A percentile compares a stretch with the other conserved stretches of the same genome.
Evolutionary conservation across 2,797 vertebrate species (phyloP).

Genomic region (Hypotaenidia okinawae): DNA sequence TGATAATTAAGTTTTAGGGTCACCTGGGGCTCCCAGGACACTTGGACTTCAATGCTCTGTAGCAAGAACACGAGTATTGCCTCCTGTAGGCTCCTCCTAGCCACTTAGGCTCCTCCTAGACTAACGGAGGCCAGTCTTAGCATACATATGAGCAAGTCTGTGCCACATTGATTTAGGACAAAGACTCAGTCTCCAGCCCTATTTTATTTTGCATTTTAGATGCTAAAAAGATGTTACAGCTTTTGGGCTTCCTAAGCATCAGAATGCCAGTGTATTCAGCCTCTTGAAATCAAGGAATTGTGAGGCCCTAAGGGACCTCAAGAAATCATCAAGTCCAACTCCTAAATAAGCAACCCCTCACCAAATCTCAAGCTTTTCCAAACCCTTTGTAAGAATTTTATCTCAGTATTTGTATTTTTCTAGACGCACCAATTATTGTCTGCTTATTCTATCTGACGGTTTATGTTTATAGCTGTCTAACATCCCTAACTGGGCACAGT

Average conservation of each 20-base stretch:
- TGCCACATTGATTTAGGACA: neutral
- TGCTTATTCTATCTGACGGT: fast-evolving
- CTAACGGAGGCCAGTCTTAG: neutral
- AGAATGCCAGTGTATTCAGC: neutral
- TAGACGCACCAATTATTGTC: neutral
- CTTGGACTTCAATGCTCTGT: neutral
- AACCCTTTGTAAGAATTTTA: neutral
- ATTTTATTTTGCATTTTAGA: neutral
- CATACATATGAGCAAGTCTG: neutral
- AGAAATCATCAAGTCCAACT: too few species aligned
- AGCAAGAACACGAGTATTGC: neutral
- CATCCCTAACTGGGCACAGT: neutral
- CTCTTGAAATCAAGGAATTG: neutral
- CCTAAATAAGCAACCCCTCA: neutral
- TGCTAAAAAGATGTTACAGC: neutral
- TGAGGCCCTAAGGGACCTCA: too few species aligned
- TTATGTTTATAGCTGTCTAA: neutral
- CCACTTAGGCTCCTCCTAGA: neutral
- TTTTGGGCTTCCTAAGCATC: neutral
- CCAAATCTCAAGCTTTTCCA: neutral
- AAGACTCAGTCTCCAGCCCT: neutral
- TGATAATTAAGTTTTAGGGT: neutral
- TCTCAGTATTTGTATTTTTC: neutral
- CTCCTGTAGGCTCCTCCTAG: neutral
- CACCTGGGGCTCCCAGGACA: neutral